These are phyloP conservation scores for Hippocampus zosterae DNA, from an alignment of 2,113 vertebrate species.

Conservation along the genomic window DNA sequence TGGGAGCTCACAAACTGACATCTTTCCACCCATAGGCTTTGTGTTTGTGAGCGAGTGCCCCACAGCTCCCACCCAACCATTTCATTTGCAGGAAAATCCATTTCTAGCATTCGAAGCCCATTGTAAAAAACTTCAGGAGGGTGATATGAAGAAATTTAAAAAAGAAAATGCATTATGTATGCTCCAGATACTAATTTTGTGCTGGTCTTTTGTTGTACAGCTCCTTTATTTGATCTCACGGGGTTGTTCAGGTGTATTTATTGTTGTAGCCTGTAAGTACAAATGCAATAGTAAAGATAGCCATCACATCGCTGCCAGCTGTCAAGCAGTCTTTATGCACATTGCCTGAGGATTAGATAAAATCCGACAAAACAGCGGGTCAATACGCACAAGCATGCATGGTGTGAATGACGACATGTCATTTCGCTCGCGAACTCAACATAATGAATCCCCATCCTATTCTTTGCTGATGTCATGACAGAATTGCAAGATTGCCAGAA, in stretches of 20 bases:
- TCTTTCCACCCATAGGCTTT: too few species aligned
- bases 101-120: background rate
- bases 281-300: constrained; percentile 32
- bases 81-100: too few species aligned
- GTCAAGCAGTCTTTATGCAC: constrained; percentile 70
- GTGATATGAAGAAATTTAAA: background rate
- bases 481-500: constrained; percentile 21
- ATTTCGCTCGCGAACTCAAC: constrained; percentile 33
- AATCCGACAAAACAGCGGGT: constrained; percentile 72
- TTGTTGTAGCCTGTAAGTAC: constrained; percentile 3
- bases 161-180: background rate
- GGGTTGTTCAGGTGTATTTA: background rate
- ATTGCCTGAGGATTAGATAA: constrained; percentile 63
- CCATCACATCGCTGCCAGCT: constrained; percentile 63
- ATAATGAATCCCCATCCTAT: constrained; percentile 32
- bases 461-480: constrained; percentile 27
- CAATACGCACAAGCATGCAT: constrained; percentile 35
- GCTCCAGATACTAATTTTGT: background rate
- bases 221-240: background rate
- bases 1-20: too few species aligned
- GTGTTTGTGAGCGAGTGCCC: too few species aligned
- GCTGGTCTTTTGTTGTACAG: background rate
- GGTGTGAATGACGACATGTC: constrained; percentile 36
- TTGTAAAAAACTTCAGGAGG: background rate
- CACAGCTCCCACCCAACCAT: too few species aligned